These are phyloP conservation scores for Onychomys arenicola DNA, from an alignment of 2,797 vertebrate genomes.

Conservation along the genomic window DNA sequence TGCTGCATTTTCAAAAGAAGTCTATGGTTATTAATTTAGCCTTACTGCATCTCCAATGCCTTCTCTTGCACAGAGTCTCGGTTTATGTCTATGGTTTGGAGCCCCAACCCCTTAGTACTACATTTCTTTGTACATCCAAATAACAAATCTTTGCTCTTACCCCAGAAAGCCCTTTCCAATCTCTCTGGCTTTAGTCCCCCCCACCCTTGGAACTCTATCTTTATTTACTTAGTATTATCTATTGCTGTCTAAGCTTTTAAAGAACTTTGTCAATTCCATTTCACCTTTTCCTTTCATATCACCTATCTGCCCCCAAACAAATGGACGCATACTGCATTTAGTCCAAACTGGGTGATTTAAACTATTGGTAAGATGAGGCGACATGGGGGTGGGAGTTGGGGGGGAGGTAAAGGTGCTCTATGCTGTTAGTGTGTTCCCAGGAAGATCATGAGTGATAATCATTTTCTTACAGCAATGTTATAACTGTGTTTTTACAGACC, in stretches of 20 bases:
- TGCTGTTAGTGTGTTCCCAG: conserved; percentile 1
- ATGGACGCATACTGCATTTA: not conserved
- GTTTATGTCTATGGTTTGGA: not conserved
- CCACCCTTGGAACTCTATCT: conserved; percentile 6
- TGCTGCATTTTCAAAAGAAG: conserved; percentile 31
- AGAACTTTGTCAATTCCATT: not conserved
- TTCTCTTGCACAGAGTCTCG: not conserved
- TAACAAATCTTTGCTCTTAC: not conserved
- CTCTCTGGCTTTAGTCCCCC: not conserved
- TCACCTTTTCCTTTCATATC: conserved; percentile 20
- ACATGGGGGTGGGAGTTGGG: too few relatives aligned
- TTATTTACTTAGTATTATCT: not conserved
- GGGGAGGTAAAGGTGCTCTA: not conserved
- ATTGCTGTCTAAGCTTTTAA: not conserved
- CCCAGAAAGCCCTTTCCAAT: not conserved
- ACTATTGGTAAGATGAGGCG: not conserved
- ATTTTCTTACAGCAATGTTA: conserved; percentile 11
- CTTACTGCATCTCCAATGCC: not conserved
- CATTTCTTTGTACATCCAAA: not conserved
- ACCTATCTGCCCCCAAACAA: conserved; percentile 17
- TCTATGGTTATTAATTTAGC: not conserved
- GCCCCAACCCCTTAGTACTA: not conserved
- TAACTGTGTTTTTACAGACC: conserved; percentile 10
- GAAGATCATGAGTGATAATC: not conserved
- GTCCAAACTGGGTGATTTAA: not conserved